Base-by-base conservation (phyloP, 2,113 vertebrate genomes). In the Dromaius novaehollandiae region DNA sequence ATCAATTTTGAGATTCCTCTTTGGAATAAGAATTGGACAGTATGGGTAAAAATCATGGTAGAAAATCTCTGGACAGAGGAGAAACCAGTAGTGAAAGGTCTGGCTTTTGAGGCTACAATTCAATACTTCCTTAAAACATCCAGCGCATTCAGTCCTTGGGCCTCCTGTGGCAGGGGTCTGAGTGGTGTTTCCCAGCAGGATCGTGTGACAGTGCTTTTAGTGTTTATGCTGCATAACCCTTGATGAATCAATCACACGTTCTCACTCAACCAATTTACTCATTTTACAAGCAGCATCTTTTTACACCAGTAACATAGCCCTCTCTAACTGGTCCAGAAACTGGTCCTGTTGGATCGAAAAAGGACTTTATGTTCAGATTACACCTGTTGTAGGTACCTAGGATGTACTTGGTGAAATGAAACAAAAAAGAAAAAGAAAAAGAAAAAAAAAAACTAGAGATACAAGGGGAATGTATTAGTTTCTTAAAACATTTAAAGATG, bases 181-280 rank as follows among this genome's bases (percentile, higher is more conserved):
- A 82, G 86, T 64, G 40, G 64, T 60, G 60, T 78, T 86, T 91
- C 87, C 66, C 82, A 96, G 85, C 63, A 89, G 82, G 87, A 77
- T 79, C 25, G 79, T 24, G 36, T 28, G 87, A 70, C 0, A 0
- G 34, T 56, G 68, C 79, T 93, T 82, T 82, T 51, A 76, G 70
- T 70, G 74, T 89, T 85, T 80, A 32, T 74, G 60, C 50, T 86
- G 44, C 44, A 80, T 40, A 87, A 69, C 30, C n/a, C 58, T 46
- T 63, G 66, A 87, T 87, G 53, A 95, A 90, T 79, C 71, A 87
- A 71, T 94, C 13, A 86, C 28, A 60, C 30, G 50, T 66, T 84
- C 68, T 78, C 46, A 42, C 17, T 81, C 61, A 89, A 13, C 24
- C 53, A 75, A 66, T 55, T 78, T 75, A 75, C 34, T 77, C 20